These are phyloP conservation scores for Leptopilina clavipes DNA, from an alignment of 1,140 invertebrate species.

Conservation along the genomic window DNA sequence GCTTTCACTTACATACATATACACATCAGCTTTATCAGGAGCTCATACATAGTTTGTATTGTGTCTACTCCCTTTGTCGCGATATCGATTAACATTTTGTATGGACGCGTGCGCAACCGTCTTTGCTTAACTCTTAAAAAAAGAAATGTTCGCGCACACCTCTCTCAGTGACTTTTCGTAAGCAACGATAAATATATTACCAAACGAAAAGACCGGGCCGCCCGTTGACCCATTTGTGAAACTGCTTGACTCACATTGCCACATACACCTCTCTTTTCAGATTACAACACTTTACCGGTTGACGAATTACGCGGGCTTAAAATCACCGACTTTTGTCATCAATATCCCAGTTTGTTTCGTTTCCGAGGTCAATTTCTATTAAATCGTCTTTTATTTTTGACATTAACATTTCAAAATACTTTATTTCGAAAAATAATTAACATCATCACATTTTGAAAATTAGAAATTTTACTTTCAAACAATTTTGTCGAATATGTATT, in stretches of 20 bases:
- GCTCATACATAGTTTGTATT: not conserved
- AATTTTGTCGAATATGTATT: no score
- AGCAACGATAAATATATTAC: conserved; percentile 46
- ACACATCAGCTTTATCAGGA: not conserved
- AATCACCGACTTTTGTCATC: conserved; percentile 18
- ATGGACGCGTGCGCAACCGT: conserved; percentile 3
- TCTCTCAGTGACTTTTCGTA: conserved; percentile 41
- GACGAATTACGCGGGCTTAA: conserved; percentile 46
- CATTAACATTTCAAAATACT: no score
- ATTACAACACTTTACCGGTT: conserved; percentile 46
- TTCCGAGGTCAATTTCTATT: not conserved
- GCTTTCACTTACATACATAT: not conserved
- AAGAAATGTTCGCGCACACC: conserved; percentile 7
- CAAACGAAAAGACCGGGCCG: conserved; percentile 45
- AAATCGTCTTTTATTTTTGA: not conserved
- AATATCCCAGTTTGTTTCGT: not conserved
- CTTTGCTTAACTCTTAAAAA: conserved; percentile 26
- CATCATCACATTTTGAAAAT: no score
- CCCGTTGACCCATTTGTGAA: conserved; percentile 53
- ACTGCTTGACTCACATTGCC: conserved; percentile 41
- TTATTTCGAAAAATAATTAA: no score
- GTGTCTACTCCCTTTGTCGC: not conserved
- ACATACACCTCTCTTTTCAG: conserved; percentile 36
- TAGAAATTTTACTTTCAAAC: no score
- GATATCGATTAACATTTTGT: conserved; percentile 7